Evolutionary conservation across 2,113 vertebrate genomes (phyloP), one percentile per base, ranked within the genome.

Genomic region (Heptranchias perlo): DNA sequence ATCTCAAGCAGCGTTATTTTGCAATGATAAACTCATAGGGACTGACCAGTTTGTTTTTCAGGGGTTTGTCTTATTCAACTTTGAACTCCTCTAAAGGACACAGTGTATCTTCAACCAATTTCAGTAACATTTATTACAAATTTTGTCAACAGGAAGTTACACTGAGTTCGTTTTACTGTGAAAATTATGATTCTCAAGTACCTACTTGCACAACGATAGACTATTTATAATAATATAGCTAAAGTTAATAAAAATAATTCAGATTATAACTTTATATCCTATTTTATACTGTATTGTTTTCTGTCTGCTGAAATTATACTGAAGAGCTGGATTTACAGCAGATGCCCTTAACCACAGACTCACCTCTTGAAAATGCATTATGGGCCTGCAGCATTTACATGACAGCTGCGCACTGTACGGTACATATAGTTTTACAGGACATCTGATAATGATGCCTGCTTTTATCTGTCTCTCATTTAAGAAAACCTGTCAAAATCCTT

Each of bases 401-500:
- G 93, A 65, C 62, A 94, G 93, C 93, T 94, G 93, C 16, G 25
- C 62, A 67, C 23, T 94, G 64, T 47, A 94, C 10, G 44, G 93
- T 65, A 47, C 61, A 31, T 49, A 94, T 47, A 94, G 23, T 47
- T 94, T 65, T 94, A 94, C 93, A 47, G 64, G 62, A 94, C 44
- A 94, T 67, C 64, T 67, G 93, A 94, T 67, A 67, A 94, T 47
- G 93, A 94, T 67, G 93, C 62, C 52, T 10, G 2, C 25, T 47
- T 94, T 67, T 49, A 44, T 13, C 39, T 94, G 62, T 67, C 62
- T 47, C 39, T 47, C 10, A 13, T 44, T 67, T 67, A 49, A 94
- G 35, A 67, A 94, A 94, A 67, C 28, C n/a, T 65, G 93, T 67
- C 64, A 67, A 94, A 94, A 94, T 94, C 25, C 93, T 94, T 67